Evolutionary conservation across 2,797 vertebrate species (phyloP).

Genomic region (Pseudochaenichthys georgianus): DNA sequence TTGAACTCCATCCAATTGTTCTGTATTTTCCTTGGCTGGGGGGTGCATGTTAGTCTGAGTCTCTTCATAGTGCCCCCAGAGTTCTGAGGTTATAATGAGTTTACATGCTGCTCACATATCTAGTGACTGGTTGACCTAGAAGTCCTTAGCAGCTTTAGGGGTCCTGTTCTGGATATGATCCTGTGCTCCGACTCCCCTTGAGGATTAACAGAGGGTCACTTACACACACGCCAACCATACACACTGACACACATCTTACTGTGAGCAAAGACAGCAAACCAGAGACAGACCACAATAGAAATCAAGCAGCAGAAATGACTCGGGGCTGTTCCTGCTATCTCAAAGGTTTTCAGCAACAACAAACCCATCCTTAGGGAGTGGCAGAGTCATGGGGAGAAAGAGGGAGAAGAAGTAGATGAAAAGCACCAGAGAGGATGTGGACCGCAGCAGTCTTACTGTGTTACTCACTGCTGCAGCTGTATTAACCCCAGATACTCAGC

Average conservation of each 20-base stretch:
- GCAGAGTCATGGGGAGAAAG: constrained; percentile 36
- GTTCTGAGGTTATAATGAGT: constrained; percentile 11
- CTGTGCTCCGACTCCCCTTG: neutral
- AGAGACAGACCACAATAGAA: constrained; percentile 16
- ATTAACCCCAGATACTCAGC: constrained; percentile 41
- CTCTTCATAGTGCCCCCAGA: neutral
- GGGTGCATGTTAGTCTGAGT: neutral
- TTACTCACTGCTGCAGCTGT: constrained; percentile 55
- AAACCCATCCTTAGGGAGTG: constrained; percentile 63
- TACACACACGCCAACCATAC: constrained; percentile 13
- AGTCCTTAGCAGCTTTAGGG: constrained; percentile 10
- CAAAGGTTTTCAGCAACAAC: constrained; percentile 47
- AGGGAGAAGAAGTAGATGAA: constrained; percentile 40
- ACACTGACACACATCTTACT: constrained; percentile 24
- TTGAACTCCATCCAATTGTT: constrained; percentile 11
- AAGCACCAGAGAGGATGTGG: constrained; percentile 32
- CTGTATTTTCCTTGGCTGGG: constrained; percentile 9
- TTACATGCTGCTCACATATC: neutral
- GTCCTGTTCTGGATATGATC: constrained; percentile 22
- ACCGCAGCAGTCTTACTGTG: constrained; percentile 35
- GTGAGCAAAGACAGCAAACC: constrained; percentile 25
- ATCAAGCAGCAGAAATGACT: constrained; percentile 27
- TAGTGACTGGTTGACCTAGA: neutral
- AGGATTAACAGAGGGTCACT: constrained; percentile 33
- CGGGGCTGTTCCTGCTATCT: constrained; percentile 39